These are phyloP conservation scores for Catharus ustulatus DNA, from an alignment of 2,797 vertebrate genomes.

Conservation along the genomic window DNA sequence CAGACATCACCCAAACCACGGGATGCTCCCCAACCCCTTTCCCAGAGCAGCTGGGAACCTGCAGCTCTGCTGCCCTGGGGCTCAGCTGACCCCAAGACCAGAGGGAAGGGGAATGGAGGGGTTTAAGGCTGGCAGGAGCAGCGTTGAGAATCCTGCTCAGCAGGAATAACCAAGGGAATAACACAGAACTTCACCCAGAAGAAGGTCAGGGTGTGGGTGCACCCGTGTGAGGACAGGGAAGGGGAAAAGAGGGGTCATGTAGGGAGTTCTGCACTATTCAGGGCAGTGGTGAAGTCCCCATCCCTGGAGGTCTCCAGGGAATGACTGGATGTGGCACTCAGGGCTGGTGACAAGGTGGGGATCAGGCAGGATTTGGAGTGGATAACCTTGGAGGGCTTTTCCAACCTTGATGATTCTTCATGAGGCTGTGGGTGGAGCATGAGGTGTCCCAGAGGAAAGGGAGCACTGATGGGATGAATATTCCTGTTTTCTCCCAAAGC, in stretches of 20 bases:
- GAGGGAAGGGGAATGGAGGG: not conserved
- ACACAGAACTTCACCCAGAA: not conserved
- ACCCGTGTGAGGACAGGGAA: accelerated
- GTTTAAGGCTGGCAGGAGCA: not conserved
- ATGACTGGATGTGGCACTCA: not conserved
- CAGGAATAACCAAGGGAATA: not conserved
- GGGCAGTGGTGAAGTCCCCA: accelerated
- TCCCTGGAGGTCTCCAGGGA: not conserved
- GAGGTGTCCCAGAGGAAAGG: not conserved
- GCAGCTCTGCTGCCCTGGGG: not conserved
- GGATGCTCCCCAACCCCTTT: not conserved
- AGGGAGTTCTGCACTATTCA: not conserved
- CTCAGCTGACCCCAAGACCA: not conserved
- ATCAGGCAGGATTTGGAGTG: accelerated
- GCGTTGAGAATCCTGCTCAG: not conserved
- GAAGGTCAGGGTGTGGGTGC: not conserved
- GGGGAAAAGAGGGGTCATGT: accelerated
- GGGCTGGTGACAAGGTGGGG: not conserved
- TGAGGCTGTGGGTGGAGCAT: not conserved
- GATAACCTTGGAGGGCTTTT: not conserved
- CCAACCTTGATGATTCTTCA: not conserved
- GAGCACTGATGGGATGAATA: not conserved
- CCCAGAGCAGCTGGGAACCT: not conserved
- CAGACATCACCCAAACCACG: not conserved
- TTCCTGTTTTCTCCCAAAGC: not conserved